Evolutionary conservation across 2,113 vertebrate species (phyloP), one percentile per base, ranked within the genome.

Genomic region (Cheirogaleus medius): DNA sequence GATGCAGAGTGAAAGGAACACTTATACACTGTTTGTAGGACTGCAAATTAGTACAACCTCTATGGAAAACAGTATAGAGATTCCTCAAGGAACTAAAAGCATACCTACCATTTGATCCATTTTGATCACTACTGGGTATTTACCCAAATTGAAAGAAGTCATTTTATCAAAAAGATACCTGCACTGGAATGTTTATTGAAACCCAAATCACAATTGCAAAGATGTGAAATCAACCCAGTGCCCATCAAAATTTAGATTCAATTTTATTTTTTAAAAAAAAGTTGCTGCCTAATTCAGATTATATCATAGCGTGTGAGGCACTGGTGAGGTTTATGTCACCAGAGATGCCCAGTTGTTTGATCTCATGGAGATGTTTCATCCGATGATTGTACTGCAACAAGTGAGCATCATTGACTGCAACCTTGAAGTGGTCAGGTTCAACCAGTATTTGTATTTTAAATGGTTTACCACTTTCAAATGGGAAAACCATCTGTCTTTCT

Each of bases 381-480:
- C 99, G 97, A 96, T 98, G 98, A 54, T 47, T 83, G 95, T 97
- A 99, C 98, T 99, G 98, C 97, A 98, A 87, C 97, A 99, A 2
- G 86, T 98, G 98, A 5, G 97, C 97, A 0, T 98, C 98, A 0
- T 99, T 95, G 54, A 98, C 98, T 0, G 98, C 98, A 29, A 99
- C 98, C 97, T 98, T 99, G 96, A 98, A 99, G 93, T 98, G 97
- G 82, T 98, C 98, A 0, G 3, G 3, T 88, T 99, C 98, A 13
- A 98, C 98, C 0, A 99, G 98, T 29, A 99, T 11, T 91, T 98
- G 98, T 98, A 99, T 98, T 97, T 98, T 98, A 95, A 99, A 99
- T 37, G 98, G 98, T 94, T 97, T 98, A 60, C 98, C 98, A 63
- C 81, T 78, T 93, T 99, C 98, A 76, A 99, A 99, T 6, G 99